Base-by-base conservation (phyloP, 2,797 vertebrate species). In the Antennarius maculatus region DNA sequence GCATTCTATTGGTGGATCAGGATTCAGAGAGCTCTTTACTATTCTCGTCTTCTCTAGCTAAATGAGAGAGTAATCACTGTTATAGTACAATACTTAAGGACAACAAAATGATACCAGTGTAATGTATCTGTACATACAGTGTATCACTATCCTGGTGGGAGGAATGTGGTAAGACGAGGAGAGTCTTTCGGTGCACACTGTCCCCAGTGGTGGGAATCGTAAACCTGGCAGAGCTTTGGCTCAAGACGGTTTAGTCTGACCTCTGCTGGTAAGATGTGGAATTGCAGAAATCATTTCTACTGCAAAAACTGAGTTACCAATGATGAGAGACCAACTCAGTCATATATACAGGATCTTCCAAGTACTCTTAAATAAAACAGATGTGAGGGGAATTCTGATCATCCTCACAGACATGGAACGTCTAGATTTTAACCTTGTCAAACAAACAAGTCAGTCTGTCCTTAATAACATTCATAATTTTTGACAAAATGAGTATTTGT, bases 1-100 rank as follows among this genome's bases (percentile, higher is more conserved):
- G 61, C 71, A 81, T 67, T 77, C 80, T 58, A 75, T 72, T 87
- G 79, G 85, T 90, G 67, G 71, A 85, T 84, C 79, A 82, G 80
- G 81, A 83, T 84, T 79, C 79, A 81, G 64, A 77, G 59, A 37
- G 55, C 37, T 64, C 57, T 39, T 16, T 56, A 34, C 56, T 48
- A 15, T 57, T 78, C 65, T 63, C 41, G 55, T 67, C 55, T 67
- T 58, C 46, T 68, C 10, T 14, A 17, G 31, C 31, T 61, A 10
- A 45, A 39, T 77, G 53, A 61, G 65, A 69, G 69, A 76, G 69
- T 15, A 31, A 52, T 54, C 68, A 31, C 46, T 37, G 15, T 43
- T 8, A 59, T 47, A 27, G 28, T 28, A 18, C 51, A 16, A 28
- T 37, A 42, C 43, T 56, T 28, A 46, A 56, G 63, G 11, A 72